Evolutionary conservation across 2,888 invertebrate genomes (phyloP).

Genomic region (Mystacides longicornis): DNA sequence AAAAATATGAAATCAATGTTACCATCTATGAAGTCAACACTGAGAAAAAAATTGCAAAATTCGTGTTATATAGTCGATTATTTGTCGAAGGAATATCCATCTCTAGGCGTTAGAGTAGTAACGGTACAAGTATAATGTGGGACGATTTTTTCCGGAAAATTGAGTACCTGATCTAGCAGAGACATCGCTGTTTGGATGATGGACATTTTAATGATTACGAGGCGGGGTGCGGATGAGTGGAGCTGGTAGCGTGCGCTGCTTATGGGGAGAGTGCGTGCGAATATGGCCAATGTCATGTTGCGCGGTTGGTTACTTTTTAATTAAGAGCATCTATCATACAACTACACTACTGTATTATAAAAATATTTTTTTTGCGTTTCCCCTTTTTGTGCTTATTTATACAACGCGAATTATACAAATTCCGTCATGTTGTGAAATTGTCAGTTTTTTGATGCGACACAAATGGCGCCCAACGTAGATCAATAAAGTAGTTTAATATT

Average conservation of each 20-base stretch:
- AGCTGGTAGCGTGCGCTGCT: too few species aligned
- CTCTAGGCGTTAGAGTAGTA: neutral
- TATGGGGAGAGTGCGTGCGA: too few species aligned
- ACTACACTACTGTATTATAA: neutral
- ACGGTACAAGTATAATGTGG: neutral
- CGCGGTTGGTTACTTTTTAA: neutral
- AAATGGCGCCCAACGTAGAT: too few species aligned
- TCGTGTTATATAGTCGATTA: too few species aligned
- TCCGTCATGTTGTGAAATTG: too few species aligned
- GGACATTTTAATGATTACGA: neutral
- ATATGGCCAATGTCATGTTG: neutral
- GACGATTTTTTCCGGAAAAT: constrained; percentile 5
- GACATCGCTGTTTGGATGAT: neutral
- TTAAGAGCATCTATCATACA: neutral
- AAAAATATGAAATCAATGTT: too few species aligned
- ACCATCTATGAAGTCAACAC: too few species aligned
- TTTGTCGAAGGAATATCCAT: neutral
- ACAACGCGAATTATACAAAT: too few species aligned
- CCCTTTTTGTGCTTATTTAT: neutral
- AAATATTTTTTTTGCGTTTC: neutral
- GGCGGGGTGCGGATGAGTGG: neutral
- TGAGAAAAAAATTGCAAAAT: too few species aligned
- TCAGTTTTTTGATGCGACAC: too few species aligned
- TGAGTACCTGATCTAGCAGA: constrained; percentile 7
- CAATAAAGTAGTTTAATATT: too few species aligned